A percentile compares a stretch with the other conserved stretches of the same genome.
Conservation (phyloP, 2,797 vertebrate genomes). For the Trachurus trachurus region DNA sequence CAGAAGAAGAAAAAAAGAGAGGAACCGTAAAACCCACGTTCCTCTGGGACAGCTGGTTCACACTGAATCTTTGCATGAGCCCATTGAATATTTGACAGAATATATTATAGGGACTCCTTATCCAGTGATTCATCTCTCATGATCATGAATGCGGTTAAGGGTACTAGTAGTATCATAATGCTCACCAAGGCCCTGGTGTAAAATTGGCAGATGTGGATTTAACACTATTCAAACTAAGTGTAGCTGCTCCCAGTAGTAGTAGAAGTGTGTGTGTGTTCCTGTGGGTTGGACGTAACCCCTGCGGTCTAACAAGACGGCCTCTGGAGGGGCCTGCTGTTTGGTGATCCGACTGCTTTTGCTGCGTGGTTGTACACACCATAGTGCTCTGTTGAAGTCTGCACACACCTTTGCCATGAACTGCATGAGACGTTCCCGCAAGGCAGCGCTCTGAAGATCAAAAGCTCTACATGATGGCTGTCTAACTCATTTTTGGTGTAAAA, state of each 20-base stretch:
- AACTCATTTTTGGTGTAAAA: conserved; percentile 52
- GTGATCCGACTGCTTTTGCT: conserved; percentile 42
- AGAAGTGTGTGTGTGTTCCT: conserved; percentile 18
- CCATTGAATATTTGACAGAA: conserved; percentile 61
- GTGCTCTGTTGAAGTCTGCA: conserved; percentile 44
- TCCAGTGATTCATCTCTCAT: conserved; percentile 33
- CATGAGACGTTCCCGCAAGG: conserved; percentile 45
- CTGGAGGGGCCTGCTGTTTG: conserved; percentile 40
- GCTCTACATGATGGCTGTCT: conserved; percentile 56
- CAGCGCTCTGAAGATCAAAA: conserved; percentile 65
- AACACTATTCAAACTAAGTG: conserved; percentile 22
- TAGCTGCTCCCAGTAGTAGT: conserved; percentile 22
- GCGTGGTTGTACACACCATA: conserved; percentile 40
- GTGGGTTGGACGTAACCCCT: conserved; percentile 7
- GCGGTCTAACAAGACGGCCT: conserved; percentile 11
- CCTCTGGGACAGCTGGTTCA: conserved; percentile 57
- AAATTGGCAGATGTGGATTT: conserved; percentile 52
- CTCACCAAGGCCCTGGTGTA: conserved; percentile 14
- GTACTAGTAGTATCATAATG: conserved; percentile 20
- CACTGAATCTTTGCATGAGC: conserved; percentile 51
- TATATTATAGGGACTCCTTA: conserved; percentile 32
- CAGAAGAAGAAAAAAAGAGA: conserved; percentile 28
- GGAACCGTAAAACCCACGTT: conserved; percentile 29
- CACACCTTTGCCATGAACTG: conserved; percentile 40
- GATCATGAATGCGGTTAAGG: conserved; percentile 39